phyloP scores from a whole-genome alignment of 2,888 invertebrate species.

The Tuberolachnus salignus region DNA sequence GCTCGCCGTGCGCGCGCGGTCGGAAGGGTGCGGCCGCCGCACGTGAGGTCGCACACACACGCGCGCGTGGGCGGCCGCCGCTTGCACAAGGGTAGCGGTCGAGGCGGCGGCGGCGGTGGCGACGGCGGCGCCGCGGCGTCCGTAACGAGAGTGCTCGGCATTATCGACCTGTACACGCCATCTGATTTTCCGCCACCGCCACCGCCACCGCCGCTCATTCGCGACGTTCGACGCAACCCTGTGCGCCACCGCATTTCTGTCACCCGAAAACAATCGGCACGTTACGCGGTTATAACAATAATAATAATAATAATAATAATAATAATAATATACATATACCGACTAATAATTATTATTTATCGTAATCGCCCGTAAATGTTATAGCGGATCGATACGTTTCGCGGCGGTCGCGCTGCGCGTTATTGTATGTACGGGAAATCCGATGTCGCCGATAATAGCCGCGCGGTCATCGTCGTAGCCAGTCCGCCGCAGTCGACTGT shows the following conservation, averaged over 20 bases:
- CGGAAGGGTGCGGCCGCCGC: constrained; percentile 56
- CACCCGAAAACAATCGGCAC: no score
- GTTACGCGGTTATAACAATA: neutral
- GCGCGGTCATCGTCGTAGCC: neutral
- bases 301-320: neutral
- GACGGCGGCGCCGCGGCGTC: constrained; percentile 61
- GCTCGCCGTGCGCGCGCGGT: constrained; percentile 35
- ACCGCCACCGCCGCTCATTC: constrained; percentile 61
- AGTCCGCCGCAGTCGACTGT: neutral
- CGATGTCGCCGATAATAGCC: neutral
- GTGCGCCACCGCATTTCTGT: neutral
- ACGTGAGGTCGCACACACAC: constrained; percentile 62
- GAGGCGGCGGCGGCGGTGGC: constrained; percentile 61
- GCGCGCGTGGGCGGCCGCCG: constrained; percentile 58
- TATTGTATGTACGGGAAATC: neutral
- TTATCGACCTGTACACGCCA: constrained; percentile 58
- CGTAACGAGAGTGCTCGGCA: constrained; percentile 56
- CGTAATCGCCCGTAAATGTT: neutral
- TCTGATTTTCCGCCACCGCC: constrained; percentile 62
- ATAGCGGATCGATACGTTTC: neutral
- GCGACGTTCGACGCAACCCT: neutral
- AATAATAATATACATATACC: neutral
- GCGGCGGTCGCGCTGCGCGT: neutral
- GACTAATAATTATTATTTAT: neutral
- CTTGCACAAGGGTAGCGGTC: constrained; percentile 61